Base-by-base conservation (phyloP, 2,113 vertebrate species). In the Vicugna pacos region DNA sequence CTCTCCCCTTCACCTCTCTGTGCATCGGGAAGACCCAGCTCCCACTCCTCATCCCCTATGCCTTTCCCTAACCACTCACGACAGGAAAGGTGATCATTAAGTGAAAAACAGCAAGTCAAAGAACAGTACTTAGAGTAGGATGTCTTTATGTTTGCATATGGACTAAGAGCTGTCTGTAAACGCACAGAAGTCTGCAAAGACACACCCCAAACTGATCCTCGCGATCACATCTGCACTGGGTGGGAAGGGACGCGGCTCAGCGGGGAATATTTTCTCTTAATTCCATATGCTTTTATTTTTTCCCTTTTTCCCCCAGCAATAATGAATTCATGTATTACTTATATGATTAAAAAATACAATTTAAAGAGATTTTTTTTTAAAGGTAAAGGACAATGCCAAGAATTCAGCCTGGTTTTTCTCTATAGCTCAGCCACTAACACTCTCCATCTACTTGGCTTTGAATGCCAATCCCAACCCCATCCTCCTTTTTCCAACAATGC, bases 321-420 rank as follows among this genome's bases (percentile, higher is more conserved):
- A 60, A 94, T 75, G 24, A 84, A 88, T 62, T 91, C 64, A 89
- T 28, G 17, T 89, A 76, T 73, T 89, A 77, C 19, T 56, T 50
- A 26, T 64, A n/a, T 62, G 19, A 62, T 77, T 90, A 58, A 76
- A 94, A 72, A 72, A 75, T 42, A 54, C 3, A 75, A 90, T 90
- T 94, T 32, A 65, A 82, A 92, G 26, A 85, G 50, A 24, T 56
- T 50, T 62, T 81, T 26, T 42, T 42, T 42, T 42, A 48, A 70
- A 70, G 24, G 16, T 26, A 52, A 67, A 50, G 89, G 42, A 65
- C 14, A 54, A 77, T 19, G 9, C 26, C 11, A 85, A 72, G 14
- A 35, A n/a, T 70, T 73, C 77, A 89, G 32, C 17, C 42, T 48
- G 52, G 16, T n/a, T 88, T 88, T 69, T 52, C 17, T 22, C 86